Percentiles rank a stretch among this genome's conserved stretches.
phyloP scores from a whole-genome alignment of 1,140 invertebrate genomes.

The Ditylenchus dipsaci region DNA sequence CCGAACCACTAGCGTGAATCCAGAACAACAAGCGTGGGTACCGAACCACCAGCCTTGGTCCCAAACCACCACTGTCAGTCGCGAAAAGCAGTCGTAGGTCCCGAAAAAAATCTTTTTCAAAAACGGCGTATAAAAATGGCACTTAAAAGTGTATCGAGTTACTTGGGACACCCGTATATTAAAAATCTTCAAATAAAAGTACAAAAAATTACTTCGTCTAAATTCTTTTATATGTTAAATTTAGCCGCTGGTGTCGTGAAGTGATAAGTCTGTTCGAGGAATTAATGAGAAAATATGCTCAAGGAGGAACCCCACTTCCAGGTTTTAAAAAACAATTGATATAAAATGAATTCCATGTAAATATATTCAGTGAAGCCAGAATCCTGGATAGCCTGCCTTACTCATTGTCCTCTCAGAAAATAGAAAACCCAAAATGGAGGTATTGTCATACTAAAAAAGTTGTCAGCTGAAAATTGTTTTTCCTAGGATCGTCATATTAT shows the following conservation, averaged over 20 bases:
- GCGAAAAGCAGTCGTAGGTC: too few relatives aligned
- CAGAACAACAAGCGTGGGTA: too few relatives aligned
- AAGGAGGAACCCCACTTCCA: neutral
- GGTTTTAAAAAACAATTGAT: neutral
- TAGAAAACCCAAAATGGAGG: slow-evolving; percentile 29
- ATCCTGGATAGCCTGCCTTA: neutral
- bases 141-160: too few relatives aligned
- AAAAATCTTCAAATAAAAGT: too few relatives aligned
- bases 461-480: neutral
- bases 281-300: slow-evolving; percentile 2
- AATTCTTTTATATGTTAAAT: too few relatives aligned
- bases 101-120: too few relatives aligned
- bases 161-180: too few relatives aligned
- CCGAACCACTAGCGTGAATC: too few relatives aligned
- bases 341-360: neutral
- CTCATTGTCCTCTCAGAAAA: slow-evolving; percentile 16
- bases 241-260: neutral
- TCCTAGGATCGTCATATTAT: neutral
- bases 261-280: slow-evolving; percentile 3
- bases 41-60: too few relatives aligned
- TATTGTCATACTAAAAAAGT: neutral
- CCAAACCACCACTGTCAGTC: too few relatives aligned
- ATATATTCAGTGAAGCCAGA: neutral
- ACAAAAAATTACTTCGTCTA: too few relatives aligned
- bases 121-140: too few relatives aligned